phyloP scores from a whole-genome alignment of 2,888 invertebrate species.

The Lepeophtheirus nordmannii region DNA sequence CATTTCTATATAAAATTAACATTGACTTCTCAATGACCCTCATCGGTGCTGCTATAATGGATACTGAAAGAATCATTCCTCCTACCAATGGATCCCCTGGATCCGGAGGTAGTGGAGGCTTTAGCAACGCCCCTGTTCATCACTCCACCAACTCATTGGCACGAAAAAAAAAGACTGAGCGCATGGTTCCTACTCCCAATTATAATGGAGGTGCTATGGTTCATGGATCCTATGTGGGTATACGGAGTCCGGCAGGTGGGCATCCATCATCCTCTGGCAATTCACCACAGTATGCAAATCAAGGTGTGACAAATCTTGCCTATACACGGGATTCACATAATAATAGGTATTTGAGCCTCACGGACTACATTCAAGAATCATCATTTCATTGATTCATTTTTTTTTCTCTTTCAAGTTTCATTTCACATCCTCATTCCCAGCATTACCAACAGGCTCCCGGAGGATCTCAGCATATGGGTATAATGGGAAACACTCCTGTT shows the following conservation, averaged over 20 bases:
- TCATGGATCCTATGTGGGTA: background rate
- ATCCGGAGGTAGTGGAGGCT: conserved; percentile 10
- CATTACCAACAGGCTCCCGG: background rate
- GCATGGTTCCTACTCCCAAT: conserved; percentile 5
- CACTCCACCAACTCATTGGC: conserved; percentile 3
- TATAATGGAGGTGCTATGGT: background rate
- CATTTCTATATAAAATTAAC: no score
- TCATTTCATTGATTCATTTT: background rate
- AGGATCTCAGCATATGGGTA: background rate
- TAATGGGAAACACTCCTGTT: background rate
- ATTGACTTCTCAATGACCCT: conserved; percentile 6
- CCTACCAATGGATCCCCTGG: conserved; percentile 17
- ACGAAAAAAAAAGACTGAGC: conserved; percentile 19
- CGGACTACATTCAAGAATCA: background rate
- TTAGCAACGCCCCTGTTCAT: background rate
- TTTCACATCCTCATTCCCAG: background rate
- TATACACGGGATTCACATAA: background rate
- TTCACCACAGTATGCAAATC: background rate
- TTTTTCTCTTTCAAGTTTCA: background rate
- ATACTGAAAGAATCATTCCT: conserved; percentile 18
- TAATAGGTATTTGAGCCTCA: background rate
- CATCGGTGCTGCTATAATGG: conserved; percentile 17
- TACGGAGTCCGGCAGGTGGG: background rate
- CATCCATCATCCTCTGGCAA: background rate
- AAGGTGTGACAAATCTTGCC: background rate